These are phyloP conservation scores for Actinemys pallida DNA, from an alignment of 2,113 vertebrate species.

Conservation along the genomic window DNA sequence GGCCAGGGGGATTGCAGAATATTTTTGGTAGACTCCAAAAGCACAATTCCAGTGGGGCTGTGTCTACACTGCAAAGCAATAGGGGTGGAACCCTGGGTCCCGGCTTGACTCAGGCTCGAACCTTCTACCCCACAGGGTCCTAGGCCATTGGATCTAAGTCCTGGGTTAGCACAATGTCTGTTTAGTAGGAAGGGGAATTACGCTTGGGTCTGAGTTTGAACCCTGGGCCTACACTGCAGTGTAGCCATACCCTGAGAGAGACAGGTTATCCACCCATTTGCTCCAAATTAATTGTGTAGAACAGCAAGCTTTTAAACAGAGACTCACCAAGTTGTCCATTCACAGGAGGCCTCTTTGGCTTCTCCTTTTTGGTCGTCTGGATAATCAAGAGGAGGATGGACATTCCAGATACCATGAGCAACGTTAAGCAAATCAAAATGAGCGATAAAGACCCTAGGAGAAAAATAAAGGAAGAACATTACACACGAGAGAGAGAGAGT, in stretches of 20 bases:
- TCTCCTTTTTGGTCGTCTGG: conserved; percentile 37
- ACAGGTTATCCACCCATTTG: neutral
- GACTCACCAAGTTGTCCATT: conserved; percentile 21
- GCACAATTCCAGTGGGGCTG: too few species aligned
- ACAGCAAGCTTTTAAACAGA: neutral
- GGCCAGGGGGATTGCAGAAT: too few species aligned
- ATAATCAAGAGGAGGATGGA: conserved; percentile 55
- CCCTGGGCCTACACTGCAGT: neutral
- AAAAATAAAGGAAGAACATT: too few species aligned
- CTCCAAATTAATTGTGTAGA: neutral
- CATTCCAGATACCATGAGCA: conserved; percentile 51
- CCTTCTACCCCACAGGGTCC: too few species aligned
- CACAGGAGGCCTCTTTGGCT: neutral
- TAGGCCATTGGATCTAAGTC: neutral
- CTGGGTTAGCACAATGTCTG: neutral
- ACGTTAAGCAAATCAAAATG: conserved; percentile 2
- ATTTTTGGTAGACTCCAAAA: too few species aligned
- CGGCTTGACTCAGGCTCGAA: neutral
- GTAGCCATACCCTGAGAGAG: neutral
- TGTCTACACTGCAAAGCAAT: too few species aligned
- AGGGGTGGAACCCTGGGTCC: too few species aligned
- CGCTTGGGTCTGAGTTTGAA: neutral
- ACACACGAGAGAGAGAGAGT: too few species aligned
- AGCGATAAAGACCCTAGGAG: conserved; percentile 40
- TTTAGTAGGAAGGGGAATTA: neutral